Evolutionary conservation across 2,797 vertebrate species (phyloP), one percentile per base, ranked within the genome.

Genomic region (Pipistrellus nathusii): DNA sequence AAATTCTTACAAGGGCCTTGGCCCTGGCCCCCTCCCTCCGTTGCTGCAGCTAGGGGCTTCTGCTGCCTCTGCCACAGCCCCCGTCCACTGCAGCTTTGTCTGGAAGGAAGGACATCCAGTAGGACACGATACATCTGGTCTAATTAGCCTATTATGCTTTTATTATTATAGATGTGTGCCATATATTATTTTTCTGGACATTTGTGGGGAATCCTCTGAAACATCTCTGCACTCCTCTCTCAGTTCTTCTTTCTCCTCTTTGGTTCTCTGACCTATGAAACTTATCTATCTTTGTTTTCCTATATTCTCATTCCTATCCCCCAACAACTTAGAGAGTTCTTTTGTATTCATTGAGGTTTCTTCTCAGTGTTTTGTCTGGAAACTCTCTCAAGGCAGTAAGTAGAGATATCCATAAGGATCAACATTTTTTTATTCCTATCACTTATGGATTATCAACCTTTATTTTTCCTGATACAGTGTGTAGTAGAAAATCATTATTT

Each of bases 401-500:
- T 8, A 9, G 12, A n/a, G 9, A 4, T 0, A 69, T 82, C 85
- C 27, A 32, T 38, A 44, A 25, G 9, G 1, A 14, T 87, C 30
- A 55, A 9, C 6, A 44, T 88, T n/a, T 78, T 83, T 91, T 62
- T 41, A 41, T 41, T 87, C 13, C 7, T 27, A 23, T 83, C 8
- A 18, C 8, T 69, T 23, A 48, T 68, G n/a, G 4, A 75, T 68
- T 46, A 59, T 20, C 55, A 48, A 6, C 6, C 14, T 86, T 86
- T 90, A 5, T 51, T 82, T 90, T 90, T 76, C 20, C 27, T 59
- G 12, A 51, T 30, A 25, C 12, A 62, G 3, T 62, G 2, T 62
- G 2, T 88, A n/a, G 51, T 30, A 88, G 59, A 86, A 92, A 90
- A 35, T 3, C 38, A 80, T 48, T 41, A 82, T 78, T 41, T 72